Evolutionary conservation across 2,888 invertebrate species (phyloP), one percentile per base, ranked within the genome.

Genomic region (Epinotia demarniana): DNA sequence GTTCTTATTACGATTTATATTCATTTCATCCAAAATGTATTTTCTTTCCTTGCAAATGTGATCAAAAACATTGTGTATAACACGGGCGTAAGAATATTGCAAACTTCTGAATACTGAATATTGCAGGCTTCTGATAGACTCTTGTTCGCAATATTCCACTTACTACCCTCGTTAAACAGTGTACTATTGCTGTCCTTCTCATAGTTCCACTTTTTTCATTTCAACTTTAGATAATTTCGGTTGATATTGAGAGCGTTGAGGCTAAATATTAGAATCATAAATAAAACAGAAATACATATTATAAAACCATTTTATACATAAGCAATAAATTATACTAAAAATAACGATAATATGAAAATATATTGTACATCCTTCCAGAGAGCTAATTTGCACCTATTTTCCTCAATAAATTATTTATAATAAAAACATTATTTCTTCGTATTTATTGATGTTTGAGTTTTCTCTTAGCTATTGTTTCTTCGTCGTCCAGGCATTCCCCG

Each of bases 401-500:
- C 43, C 1, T 78, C 79, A 18, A 81, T 81, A 80, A 82, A 81
- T 84, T 78, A 83, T 76, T 79, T 61, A 72, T 73, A 66, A 46
- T 71, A 67, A 77, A 6, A 16, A 16, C 13, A n/a, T n/a, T 53
- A 53, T n/a, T 53, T 53, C 6, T 8, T 8, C 49, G 4, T 66
- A 49, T 74, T 83, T 82, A 85, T 74, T 85, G 81, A 69, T 78
- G 49, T 79, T 93, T 91, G 49, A 92, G 80, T 86, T 92, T 94
- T 76, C 89, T 88, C 53, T 86, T 86, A 0, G 85, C 86, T 67
- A 89, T 90, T 0, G 90, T 90, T 79, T 91, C 90, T 78, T 94
- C 91, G 81, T 94, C 95, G 68, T 94, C 94, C 57, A 95, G 87
- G 76, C 95, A 95, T 81, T 95, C 95, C 0, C 95, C 95, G 83